Base-by-base conservation (phyloP, 2,797 vertebrate species). In the Gambusia yucatana region DNA sequence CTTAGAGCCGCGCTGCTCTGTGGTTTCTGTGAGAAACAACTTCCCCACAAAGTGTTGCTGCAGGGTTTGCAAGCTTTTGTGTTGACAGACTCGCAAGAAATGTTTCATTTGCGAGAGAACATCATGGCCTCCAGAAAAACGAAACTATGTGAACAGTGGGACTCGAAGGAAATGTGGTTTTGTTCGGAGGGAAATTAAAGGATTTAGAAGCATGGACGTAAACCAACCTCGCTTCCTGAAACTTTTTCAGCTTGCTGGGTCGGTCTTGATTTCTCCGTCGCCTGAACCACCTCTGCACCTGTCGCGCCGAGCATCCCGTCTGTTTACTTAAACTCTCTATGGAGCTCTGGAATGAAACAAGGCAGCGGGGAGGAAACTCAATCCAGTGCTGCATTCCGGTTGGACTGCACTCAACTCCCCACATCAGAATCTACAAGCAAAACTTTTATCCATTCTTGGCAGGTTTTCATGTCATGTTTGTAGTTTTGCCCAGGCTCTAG, bases 211-310 rank as follows among this genome's bases (percentile, higher is more conserved):
- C n/a, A 5, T 6, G 17, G 1, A 72, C 14, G 44, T 46, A 13
- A 4, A 71, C 10, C 25, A 91, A 98, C 98, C 98, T 97, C 78
- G 98, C 96, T 94, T 99, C 98, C 76, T 91, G 93, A 83, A 99
- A 99, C 85, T 99, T 99, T 92, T 98, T 99, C 10, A 98, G 95
- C 82, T 97, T 95, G 91, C 96, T 98, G 73, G 98, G 98, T 28
- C 97, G 90, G 82, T 98, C 97, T 89, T 98, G 97, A 93, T 99
- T 99, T 78, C 98, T 96, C 79, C 98, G 95, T 52, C 96, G 94
- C 33, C 97, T 95, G 84, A 98, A 99, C 98, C 98, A 99, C 82
- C 97, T 95, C 86, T 99, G 97, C 36, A 98, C 95, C 87, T 98
- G 97, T 47, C 94, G 96, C 61, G 95, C 91, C 0, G 96, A 94